phyloP scores from a whole-genome alignment of 2,797 vertebrate species.

The Eidolon dupreanum region DNA sequence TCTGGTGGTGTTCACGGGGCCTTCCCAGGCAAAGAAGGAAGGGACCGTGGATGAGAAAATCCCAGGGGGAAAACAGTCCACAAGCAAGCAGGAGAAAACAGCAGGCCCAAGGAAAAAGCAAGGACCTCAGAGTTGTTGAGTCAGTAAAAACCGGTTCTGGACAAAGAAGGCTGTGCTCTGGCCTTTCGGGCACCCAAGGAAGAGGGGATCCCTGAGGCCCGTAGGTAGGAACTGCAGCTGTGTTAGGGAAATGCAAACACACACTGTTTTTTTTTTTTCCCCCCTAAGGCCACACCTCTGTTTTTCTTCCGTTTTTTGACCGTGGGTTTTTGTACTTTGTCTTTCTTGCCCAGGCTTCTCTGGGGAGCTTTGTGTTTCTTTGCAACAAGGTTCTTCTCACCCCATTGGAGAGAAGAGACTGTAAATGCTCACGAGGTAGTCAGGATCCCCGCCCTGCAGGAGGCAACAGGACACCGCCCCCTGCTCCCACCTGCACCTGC shows the following conservation, averaged over 20 bases:
- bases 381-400: not conserved
- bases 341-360: not conserved
- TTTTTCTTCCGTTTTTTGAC: not conserved
- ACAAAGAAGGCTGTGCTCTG: not conserved
- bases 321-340: not conserved
- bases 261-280: not conserved
- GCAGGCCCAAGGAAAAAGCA: not conserved
- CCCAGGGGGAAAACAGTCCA: not conserved
- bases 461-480: rapidly evolving
- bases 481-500: not conserved
- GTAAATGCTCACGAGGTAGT: not conserved
- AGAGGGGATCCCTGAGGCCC: rapidly evolving
- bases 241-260: rapidly evolving
- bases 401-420: not conserved
- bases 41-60: not conserved
- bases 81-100: not conserved
- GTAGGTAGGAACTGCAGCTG: not conserved
- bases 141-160: not conserved
- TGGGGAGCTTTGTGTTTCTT: not conserved
- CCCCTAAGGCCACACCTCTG: not conserved
- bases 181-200: not conserved
- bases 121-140: not conserved
- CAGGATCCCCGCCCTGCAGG: not conserved
- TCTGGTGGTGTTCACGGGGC: not conserved
- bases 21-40: not conserved